Conservation (phyloP, 2,113 vertebrate species). For the Malurus melanocephalus region DNA sequence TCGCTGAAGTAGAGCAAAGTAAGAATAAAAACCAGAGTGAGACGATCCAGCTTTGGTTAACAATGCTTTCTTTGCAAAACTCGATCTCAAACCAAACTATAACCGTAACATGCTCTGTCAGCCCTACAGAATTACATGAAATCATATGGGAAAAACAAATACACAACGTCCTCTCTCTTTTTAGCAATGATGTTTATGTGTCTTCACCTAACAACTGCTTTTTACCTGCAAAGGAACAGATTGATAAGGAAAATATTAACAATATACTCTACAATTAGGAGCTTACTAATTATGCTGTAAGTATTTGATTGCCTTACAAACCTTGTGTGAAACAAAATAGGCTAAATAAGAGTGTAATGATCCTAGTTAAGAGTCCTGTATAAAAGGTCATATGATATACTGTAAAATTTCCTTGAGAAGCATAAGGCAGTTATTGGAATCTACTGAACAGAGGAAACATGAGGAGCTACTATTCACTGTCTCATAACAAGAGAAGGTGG, state of each 20-base stretch:
- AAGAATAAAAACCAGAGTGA: conserved; percentile 18
- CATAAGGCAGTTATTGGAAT: background rate
- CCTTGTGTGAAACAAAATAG: background rate
- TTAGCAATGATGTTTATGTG: background rate
- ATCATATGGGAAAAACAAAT: background rate
- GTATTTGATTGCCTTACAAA: background rate
- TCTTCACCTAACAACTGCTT: background rate
- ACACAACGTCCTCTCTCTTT: background rate
- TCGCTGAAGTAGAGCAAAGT: conserved; percentile 32
- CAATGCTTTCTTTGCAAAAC: conserved; percentile 19
- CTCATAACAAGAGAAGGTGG: conserved; percentile 20
- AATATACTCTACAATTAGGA: background rate
- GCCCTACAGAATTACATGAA: background rate
- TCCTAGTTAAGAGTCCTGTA: background rate
- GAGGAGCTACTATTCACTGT: conserved; percentile 30
- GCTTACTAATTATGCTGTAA: background rate
- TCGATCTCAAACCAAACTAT: background rate
- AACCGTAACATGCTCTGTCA: background rate
- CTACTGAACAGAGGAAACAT: conserved; percentile 6
- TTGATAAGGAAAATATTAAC: background rate
- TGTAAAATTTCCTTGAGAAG: conserved; percentile 24
- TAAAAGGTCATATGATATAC: background rate
- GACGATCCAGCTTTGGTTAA: conserved; percentile 33
- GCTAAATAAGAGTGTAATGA: background rate
- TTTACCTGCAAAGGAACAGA: background rate